phyloP scores from a whole-genome alignment of 1,140 invertebrate genomes.

The Eupeodes corollae region DNA sequence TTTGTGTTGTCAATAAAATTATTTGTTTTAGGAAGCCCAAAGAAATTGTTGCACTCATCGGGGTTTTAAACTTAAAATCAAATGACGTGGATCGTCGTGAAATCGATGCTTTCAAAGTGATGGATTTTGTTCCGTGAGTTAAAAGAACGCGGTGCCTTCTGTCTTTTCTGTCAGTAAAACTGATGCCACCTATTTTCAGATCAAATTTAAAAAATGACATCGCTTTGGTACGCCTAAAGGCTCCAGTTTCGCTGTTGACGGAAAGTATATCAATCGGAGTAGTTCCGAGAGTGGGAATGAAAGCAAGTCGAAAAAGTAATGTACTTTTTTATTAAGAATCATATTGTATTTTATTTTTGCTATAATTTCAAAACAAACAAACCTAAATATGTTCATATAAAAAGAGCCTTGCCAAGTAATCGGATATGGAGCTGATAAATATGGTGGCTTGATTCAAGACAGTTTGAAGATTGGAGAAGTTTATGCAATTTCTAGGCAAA shows the following conservation, averaged over 20 bases:
- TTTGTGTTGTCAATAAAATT: not conserved
- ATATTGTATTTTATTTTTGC: not conserved
- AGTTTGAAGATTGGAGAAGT: constrained; percentile 24
- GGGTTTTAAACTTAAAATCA: constrained; percentile 21
- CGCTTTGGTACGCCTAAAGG: constrained; percentile 17
- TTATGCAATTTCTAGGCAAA: constrained; percentile 18
- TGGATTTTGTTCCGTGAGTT: constrained; percentile 31
- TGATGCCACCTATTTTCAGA: constrained; percentile 8
- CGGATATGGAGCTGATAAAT: constrained; percentile 26
- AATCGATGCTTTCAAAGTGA: constrained; percentile 22
- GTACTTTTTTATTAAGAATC: not conserved
- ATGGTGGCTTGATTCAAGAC: constrained; percentile 22
- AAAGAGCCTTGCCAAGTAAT: constrained; percentile 27
- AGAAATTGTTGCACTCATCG: constrained; percentile 22
- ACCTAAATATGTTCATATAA: not conserved
- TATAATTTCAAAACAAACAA: not conserved
- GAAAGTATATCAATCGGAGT: not conserved
- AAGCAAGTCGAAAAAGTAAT: constrained; percentile 19
- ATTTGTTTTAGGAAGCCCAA: constrained; percentile 13
- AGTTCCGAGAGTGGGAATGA: constrained; percentile 20
- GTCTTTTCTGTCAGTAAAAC: too few species aligned
- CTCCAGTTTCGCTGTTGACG: constrained; percentile 7
- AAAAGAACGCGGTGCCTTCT: too few species aligned
- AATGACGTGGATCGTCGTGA: constrained; percentile 16
- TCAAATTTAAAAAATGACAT: constrained; percentile 31